Base-by-base conservation (phyloP, 2,888 invertebrate species). In the Pollenia labialis region DNA sequence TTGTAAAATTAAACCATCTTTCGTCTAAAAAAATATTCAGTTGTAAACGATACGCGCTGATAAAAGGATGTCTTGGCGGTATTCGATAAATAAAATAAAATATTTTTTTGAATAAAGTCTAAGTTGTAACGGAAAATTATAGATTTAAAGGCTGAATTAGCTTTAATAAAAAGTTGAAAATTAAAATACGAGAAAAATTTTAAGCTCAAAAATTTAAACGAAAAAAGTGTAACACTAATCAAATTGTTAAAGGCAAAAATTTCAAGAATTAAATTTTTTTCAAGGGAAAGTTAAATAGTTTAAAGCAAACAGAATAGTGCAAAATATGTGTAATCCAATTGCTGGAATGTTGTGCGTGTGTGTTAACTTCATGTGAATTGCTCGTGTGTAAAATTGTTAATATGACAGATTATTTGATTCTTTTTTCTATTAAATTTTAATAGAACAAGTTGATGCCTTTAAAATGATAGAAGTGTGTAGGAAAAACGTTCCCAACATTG, bases 1-100 rank as follows among this genome's bases (percentile, higher is more conserved):
- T 16, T 50, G 40, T 66, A 74, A 74, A 60, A 58, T 48, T 44
- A 50, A 54, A 83, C 48, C 71, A 72, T 58, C 18, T 16, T 62
- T 42, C 16, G 11, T 32, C 32, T 50, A 10, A 54, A 69, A 14
- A 7, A 85, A 82, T 32, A 79, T 71, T 86, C 85, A 86, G 85
- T 86, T 82, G 79, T 75, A 75, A 86, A 80, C 75, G 75, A 60
- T 58, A 80, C 75, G 79, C 46, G 64, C 48, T 50, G 46, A 79
- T 18, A 81, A 80, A 75, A 74, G 85, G 82, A 82, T 80, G 82
- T 58, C 42, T 69, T 80, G 64, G 4, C 85, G 85, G 79, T 52
- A 62, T 32, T 32, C 6, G 32, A 79, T 68, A 64, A 52, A 44
- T 16, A 32, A 12, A 69, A 44, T 66, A 50, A 12, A 46, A 60